Base-by-base conservation (phyloP, 2,797 vertebrate species). In the Hypotaenidia okinawae region DNA sequence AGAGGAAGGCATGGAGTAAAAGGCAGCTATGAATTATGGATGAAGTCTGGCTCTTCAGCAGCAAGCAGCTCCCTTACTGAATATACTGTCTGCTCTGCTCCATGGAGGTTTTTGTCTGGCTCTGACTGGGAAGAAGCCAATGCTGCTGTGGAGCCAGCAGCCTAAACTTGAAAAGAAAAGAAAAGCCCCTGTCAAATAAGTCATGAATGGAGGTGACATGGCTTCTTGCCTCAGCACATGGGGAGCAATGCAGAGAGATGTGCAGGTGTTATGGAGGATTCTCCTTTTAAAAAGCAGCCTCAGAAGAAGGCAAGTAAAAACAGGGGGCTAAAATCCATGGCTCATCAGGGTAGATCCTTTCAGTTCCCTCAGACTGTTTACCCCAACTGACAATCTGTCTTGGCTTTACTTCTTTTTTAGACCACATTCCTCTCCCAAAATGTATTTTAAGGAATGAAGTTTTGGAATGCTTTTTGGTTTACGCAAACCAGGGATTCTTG, bases 11-110 rank as follows among this genome's bases (percentile, higher is more conserved):
- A 25, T 2, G 74, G 70, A 70, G 78, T 77, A 80, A 79, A 74
- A 92, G 67, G 83, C 67, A 75, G 4, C 37, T 28, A 24, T 77
- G 80, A 93, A 72, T 89, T 92, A 87, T 79, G 83, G 87, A 82
- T 91, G 37, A 84, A 54, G 70, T 69, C 73, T 32, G 2, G 58
- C 43, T 89, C 66, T 49, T 73, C 85, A 63, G 83, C 24, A 89
- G 19, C 33, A 69, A 62, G 79, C 32, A 43, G 77, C 51, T 66
- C 58, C 55, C 37, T 51, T 61, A 16, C 69, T 82, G 66, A 27
- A 3, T 5, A 2, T 2, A 43, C 51, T 58, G 66, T 41, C 51
- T 91, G 81, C 73, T 68, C 54, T 91, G 84, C 83, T 90, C 80
- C 2, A 1, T 21, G 57, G 72, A 74, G 64, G 78, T 8, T 61